These are phyloP conservation scores for Barbus barbus DNA, from an alignment of 2,113 vertebrate genomes.

Conservation along the genomic window DNA sequence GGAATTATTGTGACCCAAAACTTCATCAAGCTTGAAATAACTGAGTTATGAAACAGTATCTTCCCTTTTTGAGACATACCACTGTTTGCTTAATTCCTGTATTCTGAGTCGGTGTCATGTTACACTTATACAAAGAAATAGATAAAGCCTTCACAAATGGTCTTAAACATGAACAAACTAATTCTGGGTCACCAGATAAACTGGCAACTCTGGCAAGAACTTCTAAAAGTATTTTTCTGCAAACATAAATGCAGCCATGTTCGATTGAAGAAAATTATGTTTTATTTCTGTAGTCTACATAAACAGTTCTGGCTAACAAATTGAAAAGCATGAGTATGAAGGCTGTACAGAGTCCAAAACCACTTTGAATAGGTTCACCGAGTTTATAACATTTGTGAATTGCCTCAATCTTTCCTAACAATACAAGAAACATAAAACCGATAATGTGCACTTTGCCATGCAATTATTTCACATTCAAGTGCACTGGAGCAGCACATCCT, in stretches of 20 bases:
- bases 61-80: too few relatives aligned
- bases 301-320: neutral
- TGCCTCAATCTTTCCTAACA: neutral
- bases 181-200: neutral
- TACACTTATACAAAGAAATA: too few relatives aligned
- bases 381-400: neutral
- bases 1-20: too few relatives aligned
- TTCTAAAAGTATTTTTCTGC: neutral
- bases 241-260: neutral
- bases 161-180: neutral
- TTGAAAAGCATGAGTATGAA: neutral
- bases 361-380: neutral
- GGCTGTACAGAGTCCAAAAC: too few relatives aligned
- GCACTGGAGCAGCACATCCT: too few relatives aligned
- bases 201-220: neutral
- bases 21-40: too few relatives aligned
- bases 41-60: too few relatives aligned
- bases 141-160: neutral
- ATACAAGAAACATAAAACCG: constrained; percentile 10
- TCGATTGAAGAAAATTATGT: too few relatives aligned
- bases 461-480: neutral
- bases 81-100: too few relatives aligned
- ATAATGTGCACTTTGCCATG: neutral
- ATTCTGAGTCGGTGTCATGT: too few relatives aligned
- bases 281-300: too few relatives aligned